phyloP scores from a whole-genome alignment of 2,888 invertebrate species.

The Poecilus cupreus region DNA sequence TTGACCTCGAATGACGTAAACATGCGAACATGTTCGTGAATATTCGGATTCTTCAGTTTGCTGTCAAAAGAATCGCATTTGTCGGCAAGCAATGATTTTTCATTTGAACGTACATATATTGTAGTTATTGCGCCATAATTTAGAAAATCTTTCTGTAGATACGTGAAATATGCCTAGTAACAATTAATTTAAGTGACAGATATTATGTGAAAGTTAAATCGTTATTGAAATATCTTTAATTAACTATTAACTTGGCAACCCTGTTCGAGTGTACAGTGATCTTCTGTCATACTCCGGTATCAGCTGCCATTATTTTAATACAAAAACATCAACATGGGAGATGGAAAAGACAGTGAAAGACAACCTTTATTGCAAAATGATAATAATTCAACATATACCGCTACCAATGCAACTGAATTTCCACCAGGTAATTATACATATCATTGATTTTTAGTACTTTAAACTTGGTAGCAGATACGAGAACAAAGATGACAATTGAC shows the following conservation, averaged over 20 bases:
- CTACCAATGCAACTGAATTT: constrained; percentile 46
- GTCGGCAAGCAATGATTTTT: not conserved
- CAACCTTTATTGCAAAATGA: constrained; percentile 76
- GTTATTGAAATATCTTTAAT: not conserved
- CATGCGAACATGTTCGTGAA: not conserved
- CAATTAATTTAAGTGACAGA: not conserved
- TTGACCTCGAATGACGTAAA: not conserved
- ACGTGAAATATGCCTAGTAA: not conserved
- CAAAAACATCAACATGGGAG: constrained; percentile 74
- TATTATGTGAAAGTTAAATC: not conserved
- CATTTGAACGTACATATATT: not conserved
- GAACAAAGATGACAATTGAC: constrained; percentile 55
- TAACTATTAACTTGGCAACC: constrained; percentile 47
- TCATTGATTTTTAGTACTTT: constrained; percentile 44
- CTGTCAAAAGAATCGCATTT: not conserved
- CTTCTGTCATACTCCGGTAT: constrained; percentile 56
- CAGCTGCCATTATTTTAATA: constrained; percentile 57
- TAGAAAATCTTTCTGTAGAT: not conserved
- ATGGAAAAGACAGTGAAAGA: constrained; percentile 79
- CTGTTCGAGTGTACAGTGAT: constrained; percentile 45
- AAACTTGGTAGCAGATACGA: not conserved
- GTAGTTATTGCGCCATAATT: not conserved
- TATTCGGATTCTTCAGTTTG: not conserved
- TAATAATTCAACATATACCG: constrained; percentile 64
- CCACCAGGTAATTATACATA: constrained; percentile 53